These are phyloP conservation scores for Kryptopterus vitreolus DNA, from an alignment of 2,797 vertebrate genomes.

Conservation along the genomic window DNA sequence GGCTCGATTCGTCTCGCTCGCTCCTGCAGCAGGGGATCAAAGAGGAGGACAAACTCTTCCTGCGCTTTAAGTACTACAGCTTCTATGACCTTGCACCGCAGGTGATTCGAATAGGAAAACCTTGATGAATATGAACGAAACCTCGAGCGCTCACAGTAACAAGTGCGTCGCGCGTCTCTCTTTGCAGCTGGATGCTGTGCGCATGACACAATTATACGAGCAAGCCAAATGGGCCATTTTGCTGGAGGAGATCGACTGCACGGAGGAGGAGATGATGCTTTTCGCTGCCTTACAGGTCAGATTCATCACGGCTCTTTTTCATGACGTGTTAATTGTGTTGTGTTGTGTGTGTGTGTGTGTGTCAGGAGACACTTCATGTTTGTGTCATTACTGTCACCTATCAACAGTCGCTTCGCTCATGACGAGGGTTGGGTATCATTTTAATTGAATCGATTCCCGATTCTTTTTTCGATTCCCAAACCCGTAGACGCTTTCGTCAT, in stretches of 20 bases:
- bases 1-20: slow-evolving; percentile 76
- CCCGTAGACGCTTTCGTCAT: too few relatives aligned
- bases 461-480: too few relatives aligned
- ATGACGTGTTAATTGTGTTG: too few relatives aligned
- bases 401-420: too few relatives aligned
- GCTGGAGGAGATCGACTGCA: slow-evolving; percentile 77
- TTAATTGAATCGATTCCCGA: too few relatives aligned
- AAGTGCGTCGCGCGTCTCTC: background rate
- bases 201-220: slow-evolving; percentile 79
- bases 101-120: slow-evolving; percentile 55
- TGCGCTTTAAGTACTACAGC: slow-evolving; percentile 78
- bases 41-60: slow-evolving; percentile 68
- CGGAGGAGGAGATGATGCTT: slow-evolving; percentile 80
- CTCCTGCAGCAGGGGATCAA: slow-evolving; percentile 76
- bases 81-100: slow-evolving; percentile 75
- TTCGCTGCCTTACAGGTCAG: slow-evolving; percentile 79
- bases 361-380: background rate
- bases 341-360: background rate
- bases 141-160: background rate
- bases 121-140: background rate
- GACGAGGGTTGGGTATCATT: too few relatives aligned
- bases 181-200: slow-evolving; percentile 69
- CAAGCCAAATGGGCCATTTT: slow-evolving; percentile 79
- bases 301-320: too few relatives aligned
- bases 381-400: too few relatives aligned